Base-by-base conservation (phyloP, 2,113 vertebrate species). In the Sterrhoptilus dennistouni region DNA sequence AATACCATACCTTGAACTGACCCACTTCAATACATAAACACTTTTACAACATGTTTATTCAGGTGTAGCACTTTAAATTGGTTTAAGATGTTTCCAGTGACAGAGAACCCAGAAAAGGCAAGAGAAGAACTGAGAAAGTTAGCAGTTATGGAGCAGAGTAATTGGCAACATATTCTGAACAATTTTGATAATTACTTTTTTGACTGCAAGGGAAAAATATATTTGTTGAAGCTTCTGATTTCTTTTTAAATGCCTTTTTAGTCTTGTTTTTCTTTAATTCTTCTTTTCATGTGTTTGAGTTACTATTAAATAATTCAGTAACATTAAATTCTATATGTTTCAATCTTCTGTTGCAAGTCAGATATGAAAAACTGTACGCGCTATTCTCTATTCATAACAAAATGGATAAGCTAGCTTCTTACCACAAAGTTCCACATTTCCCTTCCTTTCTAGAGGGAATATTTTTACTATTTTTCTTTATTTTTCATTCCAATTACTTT, bases 11-110 rank as follows among this genome's bases (percentile, higher is more conserved):
- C 98, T 98, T 98, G 98, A 98, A 98, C 97, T 98, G 98, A 98
- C 98, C 98, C 98, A 98, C 98, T 98, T 98, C 98, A 98, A 98
- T 98, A 98, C 97, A 98, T 98, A 98, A 98, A 98, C 98, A 98
- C 97, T 98, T 98, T 98, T 98, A 98, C 98, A 98, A 98, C 97
- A 97, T 98, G 98, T 98, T 98, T 98, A 98, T 98, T 98, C 98
- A 98, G 98, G 98, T 98, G 98, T 98, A 98, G 97, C 97, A 97
- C 98, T 98, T 98, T 97, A 98, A 98, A 98, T 98, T 98, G 98
- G 98, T 98, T 98, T 98, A 98, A 98, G 98, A 98, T 98, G 98
- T 98, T 98, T 98, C 97, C 97, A 98, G 96, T 98, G 98, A 98
- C 98, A 98, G 97, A 97, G 93, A 98, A 90, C 66, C 93, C 89